Base-by-base conservation (phyloP, 2,797 vertebrate species). In the Coracias cyanogaster region DNA sequence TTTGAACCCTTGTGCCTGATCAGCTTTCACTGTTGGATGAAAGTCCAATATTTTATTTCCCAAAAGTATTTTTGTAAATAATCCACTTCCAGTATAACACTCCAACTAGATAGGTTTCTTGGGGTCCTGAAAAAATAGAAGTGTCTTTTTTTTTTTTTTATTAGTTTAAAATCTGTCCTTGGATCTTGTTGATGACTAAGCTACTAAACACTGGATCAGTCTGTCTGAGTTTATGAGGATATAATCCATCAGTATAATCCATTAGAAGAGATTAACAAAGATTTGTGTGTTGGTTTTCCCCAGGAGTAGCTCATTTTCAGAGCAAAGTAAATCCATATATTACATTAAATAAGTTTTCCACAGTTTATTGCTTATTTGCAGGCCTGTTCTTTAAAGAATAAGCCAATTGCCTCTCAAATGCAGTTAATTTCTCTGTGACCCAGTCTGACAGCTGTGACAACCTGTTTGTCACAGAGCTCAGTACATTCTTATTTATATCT, bases 381-480 rank as follows among this genome's bases (percentile, higher is more conserved):
- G 35, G 57, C 35, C 31, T 49, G 35, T 48, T 79, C 43, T 93
- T 93, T 62, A 69, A 83, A 69, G 31, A 48, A 78, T 81, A 60
- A 86, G 51, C 22, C 72, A 83, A 29, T 79, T 88, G 33, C n/a
- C 31, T 91, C 52, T 80, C 35, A 81, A 87, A 66, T 39, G 46
- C 31, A 71, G 41, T 41, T 94, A 48, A 48, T 82, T 91, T 91
- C 43, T 85, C 55, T 82, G 55, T 77, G 66, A 64, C 58, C 73
- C 62, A n/a, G 35, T 85, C 43, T 90, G 82, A 84, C 72, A 91
- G 45, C 80, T 86, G 49, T 81, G 91, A 81, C 70, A 86, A 72
- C 80, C 80, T 92, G 41, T 65, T 91, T 90, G 52, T 85, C 54
- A 48, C 57, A 65, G 79, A 87, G 19, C 18, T 57, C 65, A 81